Base-by-base conservation (phyloP, 2,888 invertebrate species). In the Liodrosophila aerea region DNA sequence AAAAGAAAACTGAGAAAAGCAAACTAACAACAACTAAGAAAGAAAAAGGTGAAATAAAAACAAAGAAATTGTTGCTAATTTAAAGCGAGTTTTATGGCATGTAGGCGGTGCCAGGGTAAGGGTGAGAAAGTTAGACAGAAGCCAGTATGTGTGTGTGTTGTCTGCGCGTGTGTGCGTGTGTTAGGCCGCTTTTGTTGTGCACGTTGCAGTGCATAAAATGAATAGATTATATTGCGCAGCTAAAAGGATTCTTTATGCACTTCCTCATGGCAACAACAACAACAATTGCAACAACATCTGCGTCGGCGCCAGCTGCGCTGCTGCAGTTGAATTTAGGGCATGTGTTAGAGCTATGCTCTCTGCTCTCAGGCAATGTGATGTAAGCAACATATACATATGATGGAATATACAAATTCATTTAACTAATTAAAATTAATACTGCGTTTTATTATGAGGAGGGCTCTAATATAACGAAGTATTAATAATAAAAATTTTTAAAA, bases 181-280 rank as follows among this genome's bases (percentile, higher is more conserved):
- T 8, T 39, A 5, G 41, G 33, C 49, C 44, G 33, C 44, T 60
- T 63, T 61, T 60, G 54, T 39, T 63, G 49, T 72, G 62, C 54
- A 80, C 73, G 83, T 64, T 58, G 57, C 50, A 57, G 68, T 85
- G 84, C 81, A 81, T 85, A 65, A 80, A 76, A 60, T 82, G 71
- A 74, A 77, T 64, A 69, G 81, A 85, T 85, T 85, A 76, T 81
- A 69, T 74, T 63, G 86, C 62, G 81, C 84, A 85, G 68, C 68
- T 81, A 72, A 81, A 81, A 81, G 81, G 86, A 81, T 84, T 85
- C 84, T 57, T 57, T 45, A 62, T 39, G 52, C 46, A 69, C 73
- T 69, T 73, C 73, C 73, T 73, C 51, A 57, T 68, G n/a, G 69
- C 52, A 69, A 73, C 62, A 54, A 53, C 50, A 73, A 53, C 56